Evolutionary conservation across 2,113 vertebrate species (phyloP).

Genomic region (Brachypteracias leptosomus): DNA sequence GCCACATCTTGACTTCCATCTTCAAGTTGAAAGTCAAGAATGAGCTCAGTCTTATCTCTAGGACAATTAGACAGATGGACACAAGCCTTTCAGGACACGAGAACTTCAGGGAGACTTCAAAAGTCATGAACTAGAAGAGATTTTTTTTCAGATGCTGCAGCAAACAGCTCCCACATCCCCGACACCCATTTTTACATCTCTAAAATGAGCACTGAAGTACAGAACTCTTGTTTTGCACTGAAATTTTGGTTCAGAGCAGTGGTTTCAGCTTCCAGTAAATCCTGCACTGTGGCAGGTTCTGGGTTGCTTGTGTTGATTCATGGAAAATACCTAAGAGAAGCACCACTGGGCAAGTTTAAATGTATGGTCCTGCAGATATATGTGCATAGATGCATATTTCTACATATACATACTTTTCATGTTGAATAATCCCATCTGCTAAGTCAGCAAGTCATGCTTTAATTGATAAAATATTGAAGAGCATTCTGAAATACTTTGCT

Average conservation of each 20-base stretch:
- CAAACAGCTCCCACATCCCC: not conserved
- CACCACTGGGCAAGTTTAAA: not conserved
- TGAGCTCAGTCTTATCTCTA: fast-evolving
- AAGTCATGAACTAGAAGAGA: not conserved
- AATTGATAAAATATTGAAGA: not conserved
- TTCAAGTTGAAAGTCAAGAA: not conserved
- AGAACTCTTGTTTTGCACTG: not conserved
- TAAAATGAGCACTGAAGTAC: not conserved
- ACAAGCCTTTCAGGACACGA: not conserved
- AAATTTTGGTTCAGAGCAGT: not conserved
- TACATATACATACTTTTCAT: not conserved
- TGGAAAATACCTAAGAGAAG: constrained; percentile 7
- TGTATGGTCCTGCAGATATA: not conserved
- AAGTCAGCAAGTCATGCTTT: not conserved
- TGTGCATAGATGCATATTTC: not conserved
- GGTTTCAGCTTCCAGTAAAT: not conserved
- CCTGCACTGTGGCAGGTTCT: not conserved
- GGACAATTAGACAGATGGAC: not conserved
- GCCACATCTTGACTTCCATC: not conserved
- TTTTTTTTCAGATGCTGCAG: not conserved
- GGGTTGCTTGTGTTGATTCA: not conserved
- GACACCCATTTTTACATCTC: not conserved
- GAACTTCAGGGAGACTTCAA: not conserved
- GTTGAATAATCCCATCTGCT: not conserved
- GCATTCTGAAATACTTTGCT: not conserved